Conservation (phyloP, 2,113 vertebrate species). For the Tapirus terrestris region DNA sequence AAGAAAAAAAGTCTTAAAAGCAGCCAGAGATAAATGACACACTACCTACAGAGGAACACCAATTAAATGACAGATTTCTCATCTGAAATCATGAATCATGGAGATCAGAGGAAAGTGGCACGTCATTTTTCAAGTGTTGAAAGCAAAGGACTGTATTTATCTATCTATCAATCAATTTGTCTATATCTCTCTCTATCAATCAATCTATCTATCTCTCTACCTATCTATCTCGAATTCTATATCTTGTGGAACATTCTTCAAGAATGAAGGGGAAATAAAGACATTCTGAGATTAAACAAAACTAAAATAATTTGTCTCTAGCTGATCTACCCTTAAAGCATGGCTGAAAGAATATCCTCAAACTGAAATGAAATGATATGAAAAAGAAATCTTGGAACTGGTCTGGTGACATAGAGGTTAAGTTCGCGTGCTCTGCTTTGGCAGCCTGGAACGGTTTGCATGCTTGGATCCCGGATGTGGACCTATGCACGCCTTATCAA, state of each 20-base stretch:
- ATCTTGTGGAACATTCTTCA: background rate
- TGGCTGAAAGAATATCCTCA: background rate
- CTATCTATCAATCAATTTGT: background rate
- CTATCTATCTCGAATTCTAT: background rate
- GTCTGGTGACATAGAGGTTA: no score
- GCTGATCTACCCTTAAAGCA: background rate
- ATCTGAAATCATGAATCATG: background rate
- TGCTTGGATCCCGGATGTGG: no score
- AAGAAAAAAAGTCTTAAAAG: background rate
- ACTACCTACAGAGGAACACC: background rate
- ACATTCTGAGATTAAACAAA: background rate
- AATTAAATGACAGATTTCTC: background rate
- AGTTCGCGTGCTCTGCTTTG: no score
- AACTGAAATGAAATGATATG: background rate
- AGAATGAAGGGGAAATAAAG: background rate
- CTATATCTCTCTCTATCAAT: background rate
- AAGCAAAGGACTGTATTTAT: background rate
- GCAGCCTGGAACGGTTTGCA: no score
- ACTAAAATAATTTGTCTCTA: background rate
- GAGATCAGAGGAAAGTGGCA: background rate
- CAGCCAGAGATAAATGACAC: background rate
- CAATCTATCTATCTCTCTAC: background rate
- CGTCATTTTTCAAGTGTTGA: background rate
- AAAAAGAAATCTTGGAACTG: background rate
- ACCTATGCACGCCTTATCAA: no score